These are phyloP conservation scores for Myodes glareolus DNA, from an alignment of 2,113 vertebrate genomes.

Conservation along the genomic window DNA sequence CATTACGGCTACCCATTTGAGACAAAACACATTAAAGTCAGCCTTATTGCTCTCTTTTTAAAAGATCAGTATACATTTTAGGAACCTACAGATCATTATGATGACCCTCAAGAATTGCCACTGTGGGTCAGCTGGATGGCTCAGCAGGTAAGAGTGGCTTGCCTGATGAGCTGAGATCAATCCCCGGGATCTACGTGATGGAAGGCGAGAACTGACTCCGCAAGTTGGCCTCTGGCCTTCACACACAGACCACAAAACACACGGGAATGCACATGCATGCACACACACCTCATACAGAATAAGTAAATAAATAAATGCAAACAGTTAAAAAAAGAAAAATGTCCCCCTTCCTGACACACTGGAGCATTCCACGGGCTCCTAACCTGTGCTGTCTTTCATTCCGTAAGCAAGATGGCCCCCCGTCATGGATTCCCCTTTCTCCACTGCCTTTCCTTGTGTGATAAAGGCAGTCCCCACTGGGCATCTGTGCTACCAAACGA, in stretches of 20 bases:
- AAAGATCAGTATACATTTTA: not conserved
- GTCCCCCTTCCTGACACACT: not conserved
- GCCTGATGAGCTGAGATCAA: not conserved
- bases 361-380: not conserved
- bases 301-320: not conserved
- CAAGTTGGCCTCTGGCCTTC: not conserved
- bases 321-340: not conserved
- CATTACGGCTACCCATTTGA: not conserved
- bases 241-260: not conserved
- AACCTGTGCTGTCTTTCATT: not conserved
- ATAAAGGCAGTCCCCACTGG: not conserved
- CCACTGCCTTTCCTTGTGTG: not conserved
- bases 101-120: too few relatives aligned
- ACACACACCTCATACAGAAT: not conserved
- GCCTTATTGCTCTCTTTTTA: not conserved
- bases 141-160: not conserved
- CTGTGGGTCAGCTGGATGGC: not conserved
- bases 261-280: not conserved
- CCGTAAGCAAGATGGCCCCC: not conserved
- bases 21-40: not conserved
- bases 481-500: not conserved
- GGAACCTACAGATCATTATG: not conserved
- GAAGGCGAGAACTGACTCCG: not conserved
- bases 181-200: not conserved
- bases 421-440: accelerated